A percentile compares a stretch with the other conserved stretches of the same genome.
phyloP scores from a whole-genome alignment of 2,797 vertebrate genomes.

The Knipowitschia caucasica region DNA sequence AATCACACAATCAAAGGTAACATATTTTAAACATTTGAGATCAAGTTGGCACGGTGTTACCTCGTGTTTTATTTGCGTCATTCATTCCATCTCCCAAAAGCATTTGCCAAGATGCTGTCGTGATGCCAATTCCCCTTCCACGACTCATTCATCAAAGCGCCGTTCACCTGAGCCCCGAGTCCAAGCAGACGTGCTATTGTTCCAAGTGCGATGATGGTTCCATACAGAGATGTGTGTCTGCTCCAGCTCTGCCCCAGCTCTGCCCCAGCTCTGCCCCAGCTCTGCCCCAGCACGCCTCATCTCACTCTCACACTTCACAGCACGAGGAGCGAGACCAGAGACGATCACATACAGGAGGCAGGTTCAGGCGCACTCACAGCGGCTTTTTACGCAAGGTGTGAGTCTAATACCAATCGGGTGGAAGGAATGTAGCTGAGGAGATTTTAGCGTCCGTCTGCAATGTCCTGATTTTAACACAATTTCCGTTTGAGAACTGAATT shows the following conservation, averaged over 20 bases:
- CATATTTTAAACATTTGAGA: no score
- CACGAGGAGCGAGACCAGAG: conserved; percentile 12
- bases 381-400: not conserved
- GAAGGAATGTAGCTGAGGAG: no score
- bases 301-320: not conserved
- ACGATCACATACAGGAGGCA: conserved; percentile 27
- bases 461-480: no score
- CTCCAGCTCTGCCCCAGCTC: conserved; percentile 14
- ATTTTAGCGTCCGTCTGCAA: no score
- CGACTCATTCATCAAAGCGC: conserved; percentile 59
- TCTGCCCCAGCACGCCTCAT: conserved; percentile 13
- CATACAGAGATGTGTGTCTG: conserved; percentile 18
- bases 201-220: conserved; percentile 27
- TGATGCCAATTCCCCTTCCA: conserved; percentile 46
- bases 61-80: conserved; percentile 45
- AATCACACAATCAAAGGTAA: no score
- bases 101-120: conserved; percentile 26
- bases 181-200: conserved; percentile 47
- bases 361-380: conserved; percentile 13
- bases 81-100: conserved; percentile 15
- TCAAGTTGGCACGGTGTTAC: no score
- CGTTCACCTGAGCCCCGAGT: conserved; percentile 53
- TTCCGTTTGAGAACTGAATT: no score
- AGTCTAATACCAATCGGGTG: no score
- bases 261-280: no score